phyloP scores from a whole-genome alignment of 2,888 invertebrate genomes.

The Syrista parreyssii region DNA sequence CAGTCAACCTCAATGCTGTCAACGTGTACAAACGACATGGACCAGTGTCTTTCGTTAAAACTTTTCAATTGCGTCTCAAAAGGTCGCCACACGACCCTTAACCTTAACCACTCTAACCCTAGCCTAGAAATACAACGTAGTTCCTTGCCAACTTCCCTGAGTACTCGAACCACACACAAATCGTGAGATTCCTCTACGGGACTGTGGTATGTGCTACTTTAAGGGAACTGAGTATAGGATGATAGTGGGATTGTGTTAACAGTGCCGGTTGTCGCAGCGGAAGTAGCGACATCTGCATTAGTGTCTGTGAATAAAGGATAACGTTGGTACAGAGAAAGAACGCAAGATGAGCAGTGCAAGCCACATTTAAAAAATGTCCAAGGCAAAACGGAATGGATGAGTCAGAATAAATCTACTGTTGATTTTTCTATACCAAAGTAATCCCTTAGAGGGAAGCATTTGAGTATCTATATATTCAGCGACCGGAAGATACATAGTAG shows the following conservation, averaged over 20 bases:
- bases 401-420: too few species aligned
- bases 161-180: neutral
- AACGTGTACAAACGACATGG: neutral
- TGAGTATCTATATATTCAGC: too few species aligned
- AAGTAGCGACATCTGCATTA: too few species aligned
- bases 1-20: neutral
- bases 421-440: too few species aligned
- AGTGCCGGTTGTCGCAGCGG: too few species aligned
- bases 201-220: neutral
- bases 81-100: neutral
- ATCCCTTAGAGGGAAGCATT: too few species aligned
- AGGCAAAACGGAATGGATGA: too few species aligned
- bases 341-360: too few species aligned
- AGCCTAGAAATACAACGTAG: neutral
- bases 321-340: neutral
- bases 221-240: neutral
- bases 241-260: neutral
- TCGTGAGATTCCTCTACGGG: neutral
- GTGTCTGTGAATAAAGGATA: too few species aligned
- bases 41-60: neutral
- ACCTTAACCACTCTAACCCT: neutral
- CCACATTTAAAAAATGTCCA: too few species aligned
- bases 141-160: neutral
- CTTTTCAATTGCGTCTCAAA: neutral
- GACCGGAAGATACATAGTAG: too few species aligned